Conservation (phyloP, 2,113 vertebrate species). For the Progne subis region DNA sequence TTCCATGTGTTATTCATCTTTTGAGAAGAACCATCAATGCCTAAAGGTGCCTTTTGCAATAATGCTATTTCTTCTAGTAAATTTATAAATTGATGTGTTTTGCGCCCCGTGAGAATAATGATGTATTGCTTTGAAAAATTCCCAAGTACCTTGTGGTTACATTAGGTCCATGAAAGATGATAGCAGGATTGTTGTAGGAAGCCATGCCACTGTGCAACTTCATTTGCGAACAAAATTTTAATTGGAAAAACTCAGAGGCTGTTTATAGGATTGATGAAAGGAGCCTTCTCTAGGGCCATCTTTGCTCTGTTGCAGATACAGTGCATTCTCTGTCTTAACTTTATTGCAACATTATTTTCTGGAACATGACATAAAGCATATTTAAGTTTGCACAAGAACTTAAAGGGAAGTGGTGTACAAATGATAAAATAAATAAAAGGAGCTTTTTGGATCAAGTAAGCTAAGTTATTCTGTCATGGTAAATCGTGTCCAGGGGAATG, state of each 20-base stretch:
- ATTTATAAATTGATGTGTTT: neutral
- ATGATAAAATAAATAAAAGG: neutral
- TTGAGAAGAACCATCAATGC: neutral
- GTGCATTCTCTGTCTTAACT: neutral
- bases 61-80: neutral
- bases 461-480: neutral
- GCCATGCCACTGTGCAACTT: neutral
- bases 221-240: neutral
- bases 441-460: neutral
- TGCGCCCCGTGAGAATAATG: neutral
- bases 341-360: neutral
- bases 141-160: neutral
- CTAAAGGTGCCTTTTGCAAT: neutral
- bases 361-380: neutral
- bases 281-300: neutral
- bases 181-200: neutral
- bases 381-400: neutral
- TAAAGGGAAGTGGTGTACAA: neutral
- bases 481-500: neutral
- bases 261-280: neutral
- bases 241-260: neutral
- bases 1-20: constrained; percentile 7
- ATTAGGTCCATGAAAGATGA: neutral
- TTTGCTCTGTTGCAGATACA: neutral
- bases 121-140: neutral